Base-by-base conservation (phyloP, 1,140 invertebrate species). In the Phymorhynchus buccinoides region DNA sequence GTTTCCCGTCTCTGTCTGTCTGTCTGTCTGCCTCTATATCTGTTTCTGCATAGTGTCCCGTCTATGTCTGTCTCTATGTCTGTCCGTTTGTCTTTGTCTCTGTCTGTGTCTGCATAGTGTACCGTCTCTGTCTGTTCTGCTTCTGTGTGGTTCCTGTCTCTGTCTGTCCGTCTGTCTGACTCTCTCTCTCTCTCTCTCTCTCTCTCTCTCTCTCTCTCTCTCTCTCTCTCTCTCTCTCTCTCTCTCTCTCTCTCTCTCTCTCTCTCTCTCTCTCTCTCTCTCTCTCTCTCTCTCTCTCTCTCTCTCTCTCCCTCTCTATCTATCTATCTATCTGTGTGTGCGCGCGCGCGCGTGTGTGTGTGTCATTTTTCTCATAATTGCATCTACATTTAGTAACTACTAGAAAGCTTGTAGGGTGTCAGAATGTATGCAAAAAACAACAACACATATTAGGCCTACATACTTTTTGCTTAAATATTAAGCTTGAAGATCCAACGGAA, bases 261-360 rank as follows among this genome's bases (percentile, higher is more conserved):
- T 32, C 42, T 18, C 35, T 78, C 35, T 78, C n/a, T 18, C 42
- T 37, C 35, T 78, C 75, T 32, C 42, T 32, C 42, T 32, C 42
- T 18, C 35, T 78, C 22, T 78, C 75, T 37, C 42, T 37, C 35
- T 78, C 75, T 35, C 42, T 32, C 42, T 32, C 37, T 18, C 35
- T 78, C 35, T 78, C n/a, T 37, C 42, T 37, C 35, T 78, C 75
- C 27, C 42, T 78, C 42, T 32, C 75, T 37, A n/a, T 78, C 16
- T 35, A n/a, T 18, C 42, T 18, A 3, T 78, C n/a, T 78, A 9
- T 78, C 42, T 32, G 3, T 42, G 18, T 78, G 9, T 12, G 48
- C 22, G 48, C 7, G 48, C 9, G 7, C n/a, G n/a, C n/a, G n/a
- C n/a, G n/a, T n/a, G n/a, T n/a, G n/a, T 52, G 9, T 52, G 48